These are phyloP conservation scores for Listrodromus nycthemerus DNA, from an alignment of 2,888 invertebrate species.

Conservation along the genomic window DNA sequence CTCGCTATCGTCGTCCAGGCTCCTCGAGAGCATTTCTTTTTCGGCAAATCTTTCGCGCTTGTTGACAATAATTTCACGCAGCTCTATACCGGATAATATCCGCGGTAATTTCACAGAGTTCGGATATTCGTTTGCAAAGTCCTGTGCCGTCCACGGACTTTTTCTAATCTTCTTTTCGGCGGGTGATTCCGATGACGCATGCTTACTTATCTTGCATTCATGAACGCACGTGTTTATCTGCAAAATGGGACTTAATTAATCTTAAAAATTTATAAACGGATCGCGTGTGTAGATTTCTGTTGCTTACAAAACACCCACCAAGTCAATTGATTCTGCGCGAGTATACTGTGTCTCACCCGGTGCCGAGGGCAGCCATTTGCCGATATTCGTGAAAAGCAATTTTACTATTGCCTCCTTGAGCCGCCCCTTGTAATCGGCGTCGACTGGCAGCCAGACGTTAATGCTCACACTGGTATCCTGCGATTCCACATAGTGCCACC, in stretches of 20 bases:
- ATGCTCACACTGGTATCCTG: conserved; percentile 86
- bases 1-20: not conserved
- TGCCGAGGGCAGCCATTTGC: conserved; percentile 70
- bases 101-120: conserved; percentile 66
- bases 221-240: conserved; percentile 75
- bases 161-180: conserved; percentile 63
- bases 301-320: conserved; percentile 73
- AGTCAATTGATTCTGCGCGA: conserved; percentile 71
- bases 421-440: conserved; percentile 82
- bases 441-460: conserved; percentile 93
- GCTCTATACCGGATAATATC: conserved; percentile 68
- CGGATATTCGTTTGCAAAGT: conserved; percentile 73
- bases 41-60: conserved; percentile 72
- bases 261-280: conserved; percentile 1
- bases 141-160: conserved; percentile 67
- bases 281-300: conserved; percentile 21
- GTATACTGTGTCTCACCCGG: conserved; percentile 68
- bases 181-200: not conserved
- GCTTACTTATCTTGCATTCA: conserved; percentile 69
- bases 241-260: conserved; percentile 48
- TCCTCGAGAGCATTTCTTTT: not conserved
- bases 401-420: conserved; percentile 81
- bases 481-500: conserved; percentile 98
- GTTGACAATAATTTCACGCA: conserved; percentile 70
- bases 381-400: conserved; percentile 77